Evolutionary conservation across 2,797 vertebrate genomes (phyloP).

Genomic region (Antennarius maculatus): DNA sequence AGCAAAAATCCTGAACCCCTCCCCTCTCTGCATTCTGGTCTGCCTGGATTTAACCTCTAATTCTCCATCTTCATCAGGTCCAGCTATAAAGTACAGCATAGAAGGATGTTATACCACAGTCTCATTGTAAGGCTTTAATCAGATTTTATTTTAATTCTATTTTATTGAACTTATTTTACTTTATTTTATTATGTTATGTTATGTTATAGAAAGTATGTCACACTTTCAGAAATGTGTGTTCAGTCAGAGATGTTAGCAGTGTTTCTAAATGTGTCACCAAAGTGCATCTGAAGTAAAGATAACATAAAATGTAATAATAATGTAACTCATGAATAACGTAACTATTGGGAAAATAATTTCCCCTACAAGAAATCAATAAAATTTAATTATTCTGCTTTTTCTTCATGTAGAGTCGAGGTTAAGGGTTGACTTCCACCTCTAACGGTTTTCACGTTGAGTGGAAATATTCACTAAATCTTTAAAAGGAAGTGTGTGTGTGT

Average conservation of each 20-base stretch:
- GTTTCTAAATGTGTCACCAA: neutral
- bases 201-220: neutral
- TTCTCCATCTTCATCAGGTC: slow-evolving; percentile 14
- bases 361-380: too few relatives aligned
- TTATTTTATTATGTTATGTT: too few relatives aligned
- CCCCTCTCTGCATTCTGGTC: slow-evolving; percentile 29
- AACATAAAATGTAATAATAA: too few relatives aligned
- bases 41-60: slow-evolving; percentile 25
- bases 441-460: neutral
- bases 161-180: too few relatives aligned
- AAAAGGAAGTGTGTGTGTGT: too few relatives aligned
- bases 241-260: too few relatives aligned
- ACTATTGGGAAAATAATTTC: too few relatives aligned
- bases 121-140: slow-evolving; percentile 27
- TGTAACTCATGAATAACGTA: too few relatives aligned
- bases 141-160: too few relatives aligned
- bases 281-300: neutral
- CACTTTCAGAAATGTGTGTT: neutral
- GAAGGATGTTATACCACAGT: slow-evolving; percentile 30
- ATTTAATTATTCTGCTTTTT: too few relatives aligned
- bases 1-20: slow-evolving; percentile 44
- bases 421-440: neutral
- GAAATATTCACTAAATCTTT: slow-evolving; percentile 11
- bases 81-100: slow-evolving; percentile 30
- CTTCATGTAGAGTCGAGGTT: too few relatives aligned